Base-by-base conservation (phyloP, 1,140 invertebrate species). In the Sycophila sp. region DNA sequence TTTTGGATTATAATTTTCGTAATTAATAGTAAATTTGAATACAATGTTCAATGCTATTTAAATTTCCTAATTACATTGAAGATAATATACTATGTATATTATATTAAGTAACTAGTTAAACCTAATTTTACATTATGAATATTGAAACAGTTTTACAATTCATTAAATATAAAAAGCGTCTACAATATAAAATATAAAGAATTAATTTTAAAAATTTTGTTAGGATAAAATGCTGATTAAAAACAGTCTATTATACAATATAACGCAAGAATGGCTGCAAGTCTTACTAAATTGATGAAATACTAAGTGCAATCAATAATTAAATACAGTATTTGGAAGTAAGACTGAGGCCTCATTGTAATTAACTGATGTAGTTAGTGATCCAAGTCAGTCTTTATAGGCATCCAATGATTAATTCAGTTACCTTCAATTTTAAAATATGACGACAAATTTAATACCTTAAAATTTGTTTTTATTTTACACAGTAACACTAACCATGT, bases 381-480 rank as follows among this genome's bases (percentile, higher is more conserved):
- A n/a, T n/a, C n/a, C n/a, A n/a, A n/a, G n/a, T n/a, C n/a, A n/a
- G n/a, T n/a, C n/a, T n/a, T n/a, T n/a, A n/a, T 36, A 56, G 53
- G 53, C 53, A 56, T n/a, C n/a, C n/a, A n/a, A n/a, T n/a, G n/a
- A n/a, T n/a, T n/a, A n/a, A n/a, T n/a, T n/a, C n/a, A n/a, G n/a
- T n/a, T n/a, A n/a, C n/a, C n/a, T n/a, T n/a, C n/a, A 6, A 45
- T 60, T 60, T 10, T 42, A 24, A 42, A 26, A 15, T 26, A 60
- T 28, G n/a, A 28, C 45, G n/a, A 45, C 24, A 45, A 22, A 30
- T 59, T 40, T 42, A n/a, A n/a, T n/a, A 56, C 22, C n/a, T 36
- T 59, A 34, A 62, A 19, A 19, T 32, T 24, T 38, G 13, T 38
- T 38, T 58, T 67, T 58, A 56, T 58, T 28, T 53, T 22, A 34